A percentile compares a stretch with the other conserved stretches of the same genome.
Evolutionary conservation across 2,797 vertebrate genomes (phyloP).

Genomic region (Lates japonicus): DNA sequence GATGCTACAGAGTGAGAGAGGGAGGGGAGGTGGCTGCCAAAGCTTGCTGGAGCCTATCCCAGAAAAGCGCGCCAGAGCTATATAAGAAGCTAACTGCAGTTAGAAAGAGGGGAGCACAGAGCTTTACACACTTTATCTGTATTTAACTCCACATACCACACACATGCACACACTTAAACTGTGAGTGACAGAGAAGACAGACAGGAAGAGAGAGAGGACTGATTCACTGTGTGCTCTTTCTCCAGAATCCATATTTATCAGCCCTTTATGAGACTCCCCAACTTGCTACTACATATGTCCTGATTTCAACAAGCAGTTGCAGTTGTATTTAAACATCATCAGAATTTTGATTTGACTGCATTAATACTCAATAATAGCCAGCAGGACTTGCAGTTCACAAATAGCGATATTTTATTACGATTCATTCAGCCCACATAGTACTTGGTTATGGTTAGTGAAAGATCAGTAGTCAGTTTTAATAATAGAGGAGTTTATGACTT

Average conservation of each 20-base stretch:
- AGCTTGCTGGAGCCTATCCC: slow-evolving; percentile 55
- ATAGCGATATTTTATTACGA: too few species aligned
- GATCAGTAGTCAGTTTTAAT: too few species aligned
- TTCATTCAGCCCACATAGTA: too few species aligned
- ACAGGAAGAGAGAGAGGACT: slow-evolving; percentile 20
- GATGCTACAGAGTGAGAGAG: slow-evolving; percentile 58
- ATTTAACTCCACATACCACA: slow-evolving; percentile 33
- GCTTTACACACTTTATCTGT: slow-evolving; percentile 51
- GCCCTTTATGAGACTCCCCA: slow-evolving; percentile 1
- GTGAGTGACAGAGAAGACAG: slow-evolving; percentile 21
- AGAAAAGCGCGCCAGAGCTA: slow-evolving; percentile 76
- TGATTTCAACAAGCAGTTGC: slow-evolving; percentile 22
- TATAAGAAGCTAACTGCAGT: slow-evolving; percentile 78
- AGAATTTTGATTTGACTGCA: background rate
- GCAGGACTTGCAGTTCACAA: too few species aligned
- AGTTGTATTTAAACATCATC: slow-evolving; percentile 16
- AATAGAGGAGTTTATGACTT: too few species aligned
- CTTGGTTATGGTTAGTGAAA: too few species aligned
- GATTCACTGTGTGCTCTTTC: slow-evolving; percentile 13
- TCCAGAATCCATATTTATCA: slow-evolving; percentile 53
- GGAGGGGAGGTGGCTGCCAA: slow-evolving; percentile 54
- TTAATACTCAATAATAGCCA: too few species aligned
- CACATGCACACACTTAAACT: background rate
- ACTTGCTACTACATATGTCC: slow-evolving; percentile 21
- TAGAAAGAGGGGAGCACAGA: slow-evolving; percentile 59